Evolutionary conservation across 53 echinoderm and acorn worm genomes (phyloP).

Genomic region (Mesocentrotus franciscanus): DNA sequence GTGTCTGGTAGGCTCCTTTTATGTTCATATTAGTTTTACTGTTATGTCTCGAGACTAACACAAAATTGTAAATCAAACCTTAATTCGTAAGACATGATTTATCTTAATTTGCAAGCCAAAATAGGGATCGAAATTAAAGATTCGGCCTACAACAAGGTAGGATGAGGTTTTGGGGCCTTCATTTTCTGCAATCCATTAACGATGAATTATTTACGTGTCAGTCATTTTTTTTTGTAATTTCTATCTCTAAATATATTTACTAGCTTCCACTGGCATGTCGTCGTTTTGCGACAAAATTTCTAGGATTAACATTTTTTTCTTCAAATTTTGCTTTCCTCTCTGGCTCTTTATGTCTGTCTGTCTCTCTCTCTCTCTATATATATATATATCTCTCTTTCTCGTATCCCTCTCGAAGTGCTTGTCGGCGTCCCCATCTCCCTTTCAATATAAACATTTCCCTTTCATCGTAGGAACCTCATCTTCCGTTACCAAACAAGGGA

Average conservation of each 20-base stretch:
- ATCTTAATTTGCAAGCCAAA: not conserved
- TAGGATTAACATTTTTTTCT: no score
- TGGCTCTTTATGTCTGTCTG: not conserved
- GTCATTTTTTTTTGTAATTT: not conserved
- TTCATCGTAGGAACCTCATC: not conserved
- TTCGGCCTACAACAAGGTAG: not conserved
- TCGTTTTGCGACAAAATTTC: no score
- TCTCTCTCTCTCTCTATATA: not conserved
- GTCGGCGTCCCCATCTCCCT: not conserved
- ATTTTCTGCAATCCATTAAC: not conserved
- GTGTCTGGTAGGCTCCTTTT: not conserved
- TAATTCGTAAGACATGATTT: not conserved
- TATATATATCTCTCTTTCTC: not conserved
- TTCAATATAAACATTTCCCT: not conserved
- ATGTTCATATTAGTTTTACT: not conserved
- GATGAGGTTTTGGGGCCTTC: not conserved
- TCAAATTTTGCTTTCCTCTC: no score
- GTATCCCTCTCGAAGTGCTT: not conserved
- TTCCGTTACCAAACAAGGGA: constrained; percentile 4
- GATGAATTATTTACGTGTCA: not conserved
- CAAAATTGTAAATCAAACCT: not conserved
- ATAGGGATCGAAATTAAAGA: not conserved
- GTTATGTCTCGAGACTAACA: not conserved
- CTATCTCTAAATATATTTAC: no score
- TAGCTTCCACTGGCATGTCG: no score